phyloP scores from a whole-genome alignment of 53 echinoderm and acorn worm genomes.

The Arbacia lixula region DNA sequence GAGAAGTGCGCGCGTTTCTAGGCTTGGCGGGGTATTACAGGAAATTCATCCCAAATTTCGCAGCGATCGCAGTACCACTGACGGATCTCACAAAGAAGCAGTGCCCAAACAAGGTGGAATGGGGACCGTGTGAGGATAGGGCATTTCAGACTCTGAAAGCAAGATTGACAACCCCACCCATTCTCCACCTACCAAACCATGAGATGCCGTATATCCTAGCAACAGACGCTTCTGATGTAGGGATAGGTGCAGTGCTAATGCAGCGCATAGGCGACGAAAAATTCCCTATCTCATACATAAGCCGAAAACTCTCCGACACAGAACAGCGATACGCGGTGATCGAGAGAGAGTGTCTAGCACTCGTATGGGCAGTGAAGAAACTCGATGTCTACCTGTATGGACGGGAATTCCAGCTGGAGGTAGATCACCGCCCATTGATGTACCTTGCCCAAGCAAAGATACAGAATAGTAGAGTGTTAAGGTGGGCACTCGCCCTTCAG shows the following conservation, averaged over 20 bases:
- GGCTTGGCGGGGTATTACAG: background rate
- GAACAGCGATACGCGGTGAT: conserved; percentile 46
- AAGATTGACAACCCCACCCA: background rate
- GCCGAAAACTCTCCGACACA: conserved; percentile 44
- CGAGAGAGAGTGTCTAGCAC: conserved; percentile 65
- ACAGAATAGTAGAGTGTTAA: conserved; percentile 50
- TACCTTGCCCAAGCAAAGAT: conserved; percentile 16
- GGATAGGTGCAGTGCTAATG: conserved; percentile 35
- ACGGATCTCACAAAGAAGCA: conserved; percentile 32
- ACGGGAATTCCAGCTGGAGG: conserved; percentile 39
- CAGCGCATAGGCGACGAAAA: background rate
- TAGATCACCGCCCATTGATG: conserved; percentile 41
- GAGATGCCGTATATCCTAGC: background rate
- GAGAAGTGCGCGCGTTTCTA: background rate
- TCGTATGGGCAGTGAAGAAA: conserved; percentile 56
- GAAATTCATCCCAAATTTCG: background rate
- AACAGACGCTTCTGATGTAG: conserved; percentile 48
- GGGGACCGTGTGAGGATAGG: conserved; percentile 8
- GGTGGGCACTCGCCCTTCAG: conserved; percentile 56
- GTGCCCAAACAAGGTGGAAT: conserved; percentile 3
- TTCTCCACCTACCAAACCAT: conserved; percentile 22
- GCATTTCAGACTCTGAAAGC: conserved; percentile 31
- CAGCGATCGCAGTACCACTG: background rate
- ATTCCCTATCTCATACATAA: conserved; percentile 48
- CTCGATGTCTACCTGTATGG: conserved; percentile 56